Conservation (phyloP, 2,113 vertebrate genomes). For the Psettodes erumei region DNA sequence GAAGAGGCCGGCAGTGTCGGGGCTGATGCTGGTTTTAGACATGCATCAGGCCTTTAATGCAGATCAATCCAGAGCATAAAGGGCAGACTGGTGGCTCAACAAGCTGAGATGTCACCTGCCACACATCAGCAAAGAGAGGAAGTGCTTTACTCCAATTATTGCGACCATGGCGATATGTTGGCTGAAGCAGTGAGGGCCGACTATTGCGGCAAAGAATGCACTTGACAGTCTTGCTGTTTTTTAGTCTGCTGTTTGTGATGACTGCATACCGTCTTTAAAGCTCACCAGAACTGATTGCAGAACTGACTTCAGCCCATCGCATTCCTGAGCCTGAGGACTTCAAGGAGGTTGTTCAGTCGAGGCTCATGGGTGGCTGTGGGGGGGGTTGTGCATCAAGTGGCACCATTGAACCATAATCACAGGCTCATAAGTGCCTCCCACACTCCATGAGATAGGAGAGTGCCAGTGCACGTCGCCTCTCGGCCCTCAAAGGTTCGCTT, state of each 20-base stretch:
- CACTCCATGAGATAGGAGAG: conserved; percentile 46
- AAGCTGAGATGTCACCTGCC: conserved; percentile 36
- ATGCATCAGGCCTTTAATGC: conserved; percentile 14
- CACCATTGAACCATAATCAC: conserved; percentile 52
- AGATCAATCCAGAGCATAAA: conserved; percentile 14
- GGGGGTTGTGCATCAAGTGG: conserved; percentile 51
- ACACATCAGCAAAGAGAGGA: conserved; percentile 45
- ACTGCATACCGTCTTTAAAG: conserved; percentile 1
- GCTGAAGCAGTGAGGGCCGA: conserved; percentile 31
- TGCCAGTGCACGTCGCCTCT: conserved; percentile 26
- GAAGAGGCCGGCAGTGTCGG: not conserved
- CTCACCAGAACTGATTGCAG: not conserved
- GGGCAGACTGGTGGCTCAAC: conserved; percentile 27
- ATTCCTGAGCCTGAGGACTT: conserved; percentile 33
- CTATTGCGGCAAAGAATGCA: conserved; percentile 32
- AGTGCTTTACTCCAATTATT: conserved; percentile 53
- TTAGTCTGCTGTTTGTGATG: conserved; percentile 11
- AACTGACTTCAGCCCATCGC: conserved; percentile 8
- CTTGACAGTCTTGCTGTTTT: conserved; percentile 40
- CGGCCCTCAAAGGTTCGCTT: conserved; percentile 14
- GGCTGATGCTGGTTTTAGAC: conserved; percentile 30
- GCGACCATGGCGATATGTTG: conserved; percentile 29
- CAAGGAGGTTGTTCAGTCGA: conserved; percentile 38
- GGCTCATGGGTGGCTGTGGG: conserved; percentile 14
- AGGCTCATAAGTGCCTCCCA: conserved; percentile 59